Evolutionary conservation across 2,888 invertebrate species (phyloP), one percentile per base, ranked within the genome.

Genomic region (Microdon myrmicae): DNA sequence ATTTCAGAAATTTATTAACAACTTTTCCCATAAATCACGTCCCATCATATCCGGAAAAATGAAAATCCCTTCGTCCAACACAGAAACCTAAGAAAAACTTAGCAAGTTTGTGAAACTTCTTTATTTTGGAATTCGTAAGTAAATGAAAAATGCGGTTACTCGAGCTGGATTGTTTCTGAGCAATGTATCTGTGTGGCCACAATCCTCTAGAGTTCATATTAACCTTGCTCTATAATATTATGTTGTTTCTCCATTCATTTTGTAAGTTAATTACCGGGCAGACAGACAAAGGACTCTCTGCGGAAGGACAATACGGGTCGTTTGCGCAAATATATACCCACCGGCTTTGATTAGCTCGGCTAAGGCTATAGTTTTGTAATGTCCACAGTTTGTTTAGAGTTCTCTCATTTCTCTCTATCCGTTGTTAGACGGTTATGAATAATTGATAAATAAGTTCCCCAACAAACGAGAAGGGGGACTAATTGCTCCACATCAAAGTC

Each of bases 371-470:
- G n/a, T n/a, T n/a, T n/a, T n/a, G n/a, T n/a, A n/a, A n/a, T n/a
- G n/a, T n/a, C n/a, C n/a, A n/a, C n/a, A n/a, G n/a, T n/a, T n/a
- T n/a, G n/a, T n/a, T n/a, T n/a, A n/a, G n/a, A n/a, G n/a, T n/a
- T n/a, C n/a, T 10, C n/a, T 44, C 20, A 16, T 12, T 19, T 10
- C 37, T 12, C 13, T 7, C 6, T 9, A 19, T 20, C 12, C 19
- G 14, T n/a, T n/a, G n/a, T n/a, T 16, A 29, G 41, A 32, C 25
- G 6, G 47, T n/a, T 3, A 14, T 17, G 26, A 32, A 25, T 32
- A 60, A 61, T 38, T 49, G 39, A 32, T 29, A 39, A 39, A 55
- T 49, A 39, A 49, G 44, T 56, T 43, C 28, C 39, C 29, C 34
- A 23, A 10, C 32, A 38, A n/a, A n/a, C n/a, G n/a, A n/a, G n/a